Base-by-base conservation (phyloP, 1,140 invertebrate species). In the Muscidifurax raptorellus region DNA sequence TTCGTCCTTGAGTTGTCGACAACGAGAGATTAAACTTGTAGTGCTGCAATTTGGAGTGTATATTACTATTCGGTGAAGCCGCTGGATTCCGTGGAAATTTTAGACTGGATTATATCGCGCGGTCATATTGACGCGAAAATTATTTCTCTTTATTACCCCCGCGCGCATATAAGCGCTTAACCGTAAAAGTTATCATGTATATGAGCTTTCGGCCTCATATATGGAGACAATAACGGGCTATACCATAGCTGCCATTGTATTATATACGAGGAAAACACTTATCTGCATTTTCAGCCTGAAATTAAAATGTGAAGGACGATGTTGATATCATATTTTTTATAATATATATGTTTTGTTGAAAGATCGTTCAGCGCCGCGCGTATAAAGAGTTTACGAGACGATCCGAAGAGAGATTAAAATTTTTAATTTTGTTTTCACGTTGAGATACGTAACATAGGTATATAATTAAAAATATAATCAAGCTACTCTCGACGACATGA, bases 381-480 rank as follows among this genome's bases (percentile, higher is more conserved):
- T n/a, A n/a, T n/a, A n/a, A n/a, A n/a, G n/a, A 47, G 15, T 47
- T 47, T 12, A 47, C 18, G 52, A 59, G 52, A 1, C 18, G 52
- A 59, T 59, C n/a, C 52, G 15, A 22, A 59, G 52, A 2, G 18
- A 59, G 52, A 59, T 59, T 59, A 59, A n/a, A 59, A 22, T 59
- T n/a, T 59, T 59, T n/a, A 59, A 6, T n/a, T n/a, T n/a, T n/a
- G n/a, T n/a, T n/a, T n/a, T n/a, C n/a, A n/a, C n/a, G n/a, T n/a
- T n/a, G n/a, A n/a, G n/a, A n/a, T n/a, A n/a, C n/a, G n/a, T n/a
- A n/a, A n/a, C n/a, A n/a, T n/a, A n/a, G n/a, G n/a, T n/a, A n/a
- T 18, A 59, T 59, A 59, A 59, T 59, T 76, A 52, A 76, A 76
- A 76, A 28, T 27, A 52, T 40, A 59, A 59, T 59, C 22, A 59